Conservation (phyloP, 1,140 invertebrate species). For the Hylaeus volcanicus region DNA sequence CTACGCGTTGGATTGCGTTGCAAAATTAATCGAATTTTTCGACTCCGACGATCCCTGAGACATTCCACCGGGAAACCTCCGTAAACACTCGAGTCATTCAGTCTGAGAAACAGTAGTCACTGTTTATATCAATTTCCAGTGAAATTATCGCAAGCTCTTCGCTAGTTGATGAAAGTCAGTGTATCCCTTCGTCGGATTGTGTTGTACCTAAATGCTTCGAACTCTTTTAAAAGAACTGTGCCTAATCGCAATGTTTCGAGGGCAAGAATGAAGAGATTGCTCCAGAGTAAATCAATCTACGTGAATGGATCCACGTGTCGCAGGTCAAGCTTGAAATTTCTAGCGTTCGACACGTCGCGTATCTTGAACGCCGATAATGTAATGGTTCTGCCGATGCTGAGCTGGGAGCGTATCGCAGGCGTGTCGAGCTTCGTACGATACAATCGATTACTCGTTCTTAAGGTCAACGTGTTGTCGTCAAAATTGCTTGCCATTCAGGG, state of each 20-base stretch:
- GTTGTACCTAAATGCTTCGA: too few species aligned
- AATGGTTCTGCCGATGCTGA: slow-evolving; percentile 25
- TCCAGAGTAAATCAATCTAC: slow-evolving; percentile 1
- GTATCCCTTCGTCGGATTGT: too few species aligned
- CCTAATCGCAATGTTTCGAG: too few species aligned
- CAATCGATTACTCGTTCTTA: slow-evolving; percentile 41
- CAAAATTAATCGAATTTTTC: slow-evolving; percentile 12
- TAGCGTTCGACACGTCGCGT: slow-evolving; percentile 16
- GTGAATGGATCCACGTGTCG: slow-evolving; percentile 5
- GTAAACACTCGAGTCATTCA: background rate
- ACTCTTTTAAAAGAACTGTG: too few species aligned
- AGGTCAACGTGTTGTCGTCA: background rate
- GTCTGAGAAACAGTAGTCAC: too few species aligned
- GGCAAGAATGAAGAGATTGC: too few species aligned
- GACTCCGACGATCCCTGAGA: background rate
- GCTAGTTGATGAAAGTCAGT: too few species aligned
- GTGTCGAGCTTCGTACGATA: background rate
- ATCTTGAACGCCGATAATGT: slow-evolving; percentile 26
- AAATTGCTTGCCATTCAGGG: slow-evolving; percentile 30
- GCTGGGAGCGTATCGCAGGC: background rate
- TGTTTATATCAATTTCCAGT: too few species aligned
- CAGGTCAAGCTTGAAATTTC: slow-evolving; percentile 22
- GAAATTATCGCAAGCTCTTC: too few species aligned
- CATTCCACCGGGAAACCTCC: too few species aligned
- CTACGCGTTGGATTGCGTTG: background rate